These are phyloP conservation scores for Danio albolineatus DNA, from an alignment of 2,797 vertebrate genomes.

Conservation along the genomic window DNA sequence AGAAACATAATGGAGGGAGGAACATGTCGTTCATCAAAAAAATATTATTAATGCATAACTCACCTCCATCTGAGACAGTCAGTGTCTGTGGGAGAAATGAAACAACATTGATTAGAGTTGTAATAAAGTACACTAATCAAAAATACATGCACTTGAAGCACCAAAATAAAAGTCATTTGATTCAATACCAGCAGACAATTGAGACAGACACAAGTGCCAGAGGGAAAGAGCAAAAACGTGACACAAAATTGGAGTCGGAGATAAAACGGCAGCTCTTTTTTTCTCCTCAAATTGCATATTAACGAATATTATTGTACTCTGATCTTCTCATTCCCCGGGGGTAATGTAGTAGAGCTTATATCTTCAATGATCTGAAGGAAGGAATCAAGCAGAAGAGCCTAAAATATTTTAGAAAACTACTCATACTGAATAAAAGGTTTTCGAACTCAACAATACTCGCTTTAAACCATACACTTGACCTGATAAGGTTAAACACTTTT, in stretches of 20 bases:
- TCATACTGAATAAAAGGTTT: background rate
- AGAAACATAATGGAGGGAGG: background rate
- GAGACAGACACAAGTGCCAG: background rate
- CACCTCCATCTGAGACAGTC: slow-evolving; percentile 96
- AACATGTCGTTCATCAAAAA: slow-evolving; percentile 21
- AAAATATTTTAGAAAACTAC: background rate
- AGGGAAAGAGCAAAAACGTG: slow-evolving; percentile 12
- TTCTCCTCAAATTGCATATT: slow-evolving; percentile 6
- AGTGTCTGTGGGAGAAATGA: slow-evolving; percentile 80
- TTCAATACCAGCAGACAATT: background rate
- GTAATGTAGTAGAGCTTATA: slow-evolving; percentile 6
- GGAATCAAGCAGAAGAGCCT: slow-evolving; percentile 1
- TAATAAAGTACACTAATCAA: slow-evolving; percentile 40
- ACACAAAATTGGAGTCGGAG: background rate
- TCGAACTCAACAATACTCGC: background rate
- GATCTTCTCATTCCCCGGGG: background rate
- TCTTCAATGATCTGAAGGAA: background rate
- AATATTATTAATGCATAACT: slow-evolving; percentile 69
- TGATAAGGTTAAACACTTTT: background rate
- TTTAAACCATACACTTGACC: background rate
- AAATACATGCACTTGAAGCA: slow-evolving; percentile 11
- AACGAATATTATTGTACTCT: slow-evolving; percentile 23
- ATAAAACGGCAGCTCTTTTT: slow-evolving; percentile 6
- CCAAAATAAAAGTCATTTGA: slow-evolving; percentile 6
- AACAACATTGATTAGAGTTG: slow-evolving; percentile 37